phyloP scores from a whole-genome alignment of 1,140 invertebrate genomes.

The Bombus sylvicola region DNA sequence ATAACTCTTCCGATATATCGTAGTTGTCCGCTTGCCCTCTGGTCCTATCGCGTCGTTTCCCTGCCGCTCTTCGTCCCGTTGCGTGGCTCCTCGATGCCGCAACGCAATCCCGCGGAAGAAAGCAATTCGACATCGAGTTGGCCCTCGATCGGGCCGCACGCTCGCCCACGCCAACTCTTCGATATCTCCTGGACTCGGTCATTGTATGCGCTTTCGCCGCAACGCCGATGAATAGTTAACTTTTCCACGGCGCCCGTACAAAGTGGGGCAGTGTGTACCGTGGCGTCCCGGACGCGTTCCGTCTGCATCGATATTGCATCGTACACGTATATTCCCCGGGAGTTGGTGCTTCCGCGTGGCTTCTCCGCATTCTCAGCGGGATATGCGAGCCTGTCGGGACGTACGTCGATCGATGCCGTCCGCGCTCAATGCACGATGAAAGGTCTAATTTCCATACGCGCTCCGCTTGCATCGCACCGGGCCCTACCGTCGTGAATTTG shows the following conservation, averaged over 20 bases:
- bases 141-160: constrained; percentile 10
- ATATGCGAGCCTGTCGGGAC: neutral
- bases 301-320: constrained; percentile 50
- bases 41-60: neutral
- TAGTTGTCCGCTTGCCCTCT: neutral
- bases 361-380: neutral
- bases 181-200: constrained; percentile 42
- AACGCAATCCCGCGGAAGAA: constrained; percentile 40
- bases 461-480: neutral
- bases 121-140: constrained; percentile 51
- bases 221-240: constrained; percentile 60
- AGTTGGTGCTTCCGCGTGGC: neutral
- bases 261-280: constrained; percentile 64
- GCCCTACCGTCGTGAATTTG: constrained; percentile 37
- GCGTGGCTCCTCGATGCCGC: neutral
- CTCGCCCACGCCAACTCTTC: neutral
- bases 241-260: constrained; percentile 49
- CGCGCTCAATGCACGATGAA: constrained; percentile 58
- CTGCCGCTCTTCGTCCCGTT: neutral
- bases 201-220: constrained; percentile 29
- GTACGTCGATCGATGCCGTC: constrained; percentile 53
- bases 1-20: constrained; percentile 17
- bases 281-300: neutral
- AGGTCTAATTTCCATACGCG: constrained; percentile 66
- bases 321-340: constrained; percentile 43